phyloP scores from a whole-genome alignment of 2,113 vertebrate species.

The Pollimyrus isidori region DNA sequence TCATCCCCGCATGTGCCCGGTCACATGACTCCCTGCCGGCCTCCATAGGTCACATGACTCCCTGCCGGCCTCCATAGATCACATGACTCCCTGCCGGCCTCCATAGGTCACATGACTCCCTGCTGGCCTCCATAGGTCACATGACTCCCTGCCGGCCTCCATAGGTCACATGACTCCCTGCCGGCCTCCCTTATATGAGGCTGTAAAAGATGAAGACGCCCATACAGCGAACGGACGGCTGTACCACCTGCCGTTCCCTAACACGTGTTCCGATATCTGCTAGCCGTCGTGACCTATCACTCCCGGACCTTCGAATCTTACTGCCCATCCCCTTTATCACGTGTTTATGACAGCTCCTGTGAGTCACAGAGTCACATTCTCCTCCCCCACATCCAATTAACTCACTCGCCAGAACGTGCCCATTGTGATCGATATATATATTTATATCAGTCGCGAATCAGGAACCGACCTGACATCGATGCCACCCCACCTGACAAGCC shows the following conservation, averaged over 20 bases:
- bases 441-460: slow-evolving; percentile 57
- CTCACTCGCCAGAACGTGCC: slow-evolving; percentile 34
- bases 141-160: not conserved
- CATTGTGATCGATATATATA: slow-evolving; percentile 28
- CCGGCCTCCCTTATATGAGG: slow-evolving; percentile 41
- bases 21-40: not conserved
- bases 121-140: not conserved
- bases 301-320: slow-evolving; percentile 37
- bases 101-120: not conserved
- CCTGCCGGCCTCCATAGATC: not conserved
- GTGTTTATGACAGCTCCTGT: slow-evolving; percentile 52
- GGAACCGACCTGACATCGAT: slow-evolving; percentile 63
- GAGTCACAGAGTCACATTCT: slow-evolving; percentile 25
- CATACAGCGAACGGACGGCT: slow-evolving; percentile 27
- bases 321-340: slow-evolving; percentile 25
- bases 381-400: slow-evolving; percentile 36
- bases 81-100: not conserved
- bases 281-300: slow-evolving; percentile 26
- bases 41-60: not conserved
- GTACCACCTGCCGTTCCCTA: slow-evolving; percentile 39
- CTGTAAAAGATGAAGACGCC: slow-evolving; percentile 57
- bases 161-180: too few relatives aligned
- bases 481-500: slow-evolving; percentile 70
- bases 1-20: not conserved
- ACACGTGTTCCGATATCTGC: slow-evolving; percentile 30